A percentile compares a stretch with the other conserved stretches of the same genome.
phyloP scores from a whole-genome alignment of 2,113 vertebrate genomes.

The Mormoops blainvillei region DNA sequence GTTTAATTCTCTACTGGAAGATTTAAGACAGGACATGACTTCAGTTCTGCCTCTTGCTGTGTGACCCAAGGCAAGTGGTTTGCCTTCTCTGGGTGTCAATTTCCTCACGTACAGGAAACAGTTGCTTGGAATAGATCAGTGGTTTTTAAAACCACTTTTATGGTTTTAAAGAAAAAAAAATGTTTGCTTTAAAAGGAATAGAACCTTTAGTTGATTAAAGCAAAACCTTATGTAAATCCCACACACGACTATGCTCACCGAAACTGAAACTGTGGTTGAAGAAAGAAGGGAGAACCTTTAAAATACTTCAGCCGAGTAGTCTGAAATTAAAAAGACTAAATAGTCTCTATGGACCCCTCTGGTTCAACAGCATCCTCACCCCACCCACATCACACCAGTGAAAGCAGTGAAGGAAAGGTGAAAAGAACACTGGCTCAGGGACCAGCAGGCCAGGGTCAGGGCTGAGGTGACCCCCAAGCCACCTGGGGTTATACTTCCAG shows the following conservation, averaged over 20 bases:
- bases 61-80: background rate
- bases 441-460: background rate
- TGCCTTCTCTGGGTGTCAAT: background rate
- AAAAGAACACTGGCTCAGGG: too few relatives aligned
- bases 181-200: conserved; percentile 14
- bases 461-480: background rate
- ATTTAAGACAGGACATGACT: background rate
- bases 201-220: background rate
- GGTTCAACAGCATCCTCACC: background rate
- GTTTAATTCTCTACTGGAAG: background rate
- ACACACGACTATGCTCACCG: background rate
- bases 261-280: conserved; percentile 9
- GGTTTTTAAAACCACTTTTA: background rate
- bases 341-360: background rate
- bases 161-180: background rate
- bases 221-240: background rate
- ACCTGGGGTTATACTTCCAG: background rate
- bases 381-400: background rate
- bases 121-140: background rate
- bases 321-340: background rate
- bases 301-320: background rate
- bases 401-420: too few relatives aligned
- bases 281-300: background rate
- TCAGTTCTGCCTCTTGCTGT: background rate
- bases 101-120: background rate